Evolutionary conservation across 1,140 invertebrate genomes (phyloP), one percentile per base, ranked within the genome.

Genomic region (Drosophila pachea): DNA sequence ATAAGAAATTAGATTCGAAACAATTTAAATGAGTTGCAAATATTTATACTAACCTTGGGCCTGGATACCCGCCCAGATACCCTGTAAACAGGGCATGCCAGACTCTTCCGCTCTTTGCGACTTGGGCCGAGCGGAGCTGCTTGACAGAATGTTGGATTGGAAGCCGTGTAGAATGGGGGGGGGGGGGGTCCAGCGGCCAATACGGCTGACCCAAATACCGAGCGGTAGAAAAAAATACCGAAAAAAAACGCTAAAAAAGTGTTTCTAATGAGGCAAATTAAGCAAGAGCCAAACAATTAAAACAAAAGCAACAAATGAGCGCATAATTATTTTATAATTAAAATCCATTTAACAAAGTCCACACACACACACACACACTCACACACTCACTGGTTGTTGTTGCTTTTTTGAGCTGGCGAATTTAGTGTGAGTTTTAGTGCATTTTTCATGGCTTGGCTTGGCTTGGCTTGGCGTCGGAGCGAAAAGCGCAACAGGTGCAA

Each of bases 271-370:
- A 73, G 76, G 68, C 76, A 79, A 83, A 76, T 84, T 79, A 84
- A 67, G 78, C 79, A 78, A 83, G 83, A 79, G 72, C 70, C 79
- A 76, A 84, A 84, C 79, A 84, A 83, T 83, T 83, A 83, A 84
- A 83, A 78, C 78, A 78, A 84, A 78, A 52, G 58, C 64, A 75
- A 75, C 72, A 78, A 84, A 83, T 83, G 79, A 83, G 79, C 78
- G 79, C 74, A 73, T 84, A 83, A 83, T 83, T 83, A 83, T 83
- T 76, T 83, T 84, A 73, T 83, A 83, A 83, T 83, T 83, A 83
- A 84, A 83, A 79, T 83, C 79, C 79, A 73, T 83, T 83, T 83
- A 84, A 82, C 75, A 60, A 66, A 74, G 74, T 68, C 74, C 65
- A 65, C 48, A 50, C 77, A 49, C 56, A 63, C 47, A 65, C 35